A percentile compares a stretch with the other conserved stretches of the same genome.
Evolutionary conservation across 2,113 vertebrate genomes (phyloP).

Genomic region (Zosterops hypoxanthus): DNA sequence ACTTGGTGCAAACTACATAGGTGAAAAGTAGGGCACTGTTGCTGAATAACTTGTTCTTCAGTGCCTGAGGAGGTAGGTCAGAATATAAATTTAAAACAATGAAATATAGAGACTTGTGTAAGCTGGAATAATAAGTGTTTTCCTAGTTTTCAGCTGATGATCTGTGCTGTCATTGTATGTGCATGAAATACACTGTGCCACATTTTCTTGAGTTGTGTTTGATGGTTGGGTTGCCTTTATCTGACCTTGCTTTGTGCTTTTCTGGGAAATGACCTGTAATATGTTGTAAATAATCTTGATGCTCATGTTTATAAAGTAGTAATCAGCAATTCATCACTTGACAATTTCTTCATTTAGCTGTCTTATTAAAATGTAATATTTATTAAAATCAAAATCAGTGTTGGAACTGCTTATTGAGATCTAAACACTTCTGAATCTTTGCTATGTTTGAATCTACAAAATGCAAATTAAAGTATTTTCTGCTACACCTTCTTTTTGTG

Average conservation of each 20-base stretch:
- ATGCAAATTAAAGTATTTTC: conserved; percentile 72
- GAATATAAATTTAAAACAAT: background rate
- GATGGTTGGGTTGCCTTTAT: conserved; percentile 14
- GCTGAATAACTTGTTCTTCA: background rate
- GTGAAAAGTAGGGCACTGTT: background rate
- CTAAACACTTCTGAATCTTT: conserved; percentile 49
- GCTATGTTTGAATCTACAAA: conserved; percentile 43
- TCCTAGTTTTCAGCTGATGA: background rate
- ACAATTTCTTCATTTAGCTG: background rate
- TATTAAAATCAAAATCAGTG: conserved; percentile 36
- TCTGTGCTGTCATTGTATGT: background rate
- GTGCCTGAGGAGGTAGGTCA: background rate
- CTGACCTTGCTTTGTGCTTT: conserved; percentile 26
- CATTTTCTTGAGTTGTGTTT: conserved; percentile 3
- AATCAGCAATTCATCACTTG: background rate
- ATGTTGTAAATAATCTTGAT: conserved; percentile 53
- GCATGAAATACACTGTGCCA: conserved; percentile 30
- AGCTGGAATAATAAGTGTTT: background rate
- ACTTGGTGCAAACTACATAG: background rate
- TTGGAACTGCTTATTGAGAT: conserved; percentile 17
- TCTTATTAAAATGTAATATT: conserved; percentile 38
- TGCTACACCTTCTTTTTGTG: conserved; percentile 20
- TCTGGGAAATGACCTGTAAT: conserved; percentile 42
- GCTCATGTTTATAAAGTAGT: conserved; percentile 38
- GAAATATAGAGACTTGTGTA: background rate